Evolutionary conservation across 2,113 vertebrate genomes (phyloP).

Genomic region (Melanerpes aurifrons): DNA sequence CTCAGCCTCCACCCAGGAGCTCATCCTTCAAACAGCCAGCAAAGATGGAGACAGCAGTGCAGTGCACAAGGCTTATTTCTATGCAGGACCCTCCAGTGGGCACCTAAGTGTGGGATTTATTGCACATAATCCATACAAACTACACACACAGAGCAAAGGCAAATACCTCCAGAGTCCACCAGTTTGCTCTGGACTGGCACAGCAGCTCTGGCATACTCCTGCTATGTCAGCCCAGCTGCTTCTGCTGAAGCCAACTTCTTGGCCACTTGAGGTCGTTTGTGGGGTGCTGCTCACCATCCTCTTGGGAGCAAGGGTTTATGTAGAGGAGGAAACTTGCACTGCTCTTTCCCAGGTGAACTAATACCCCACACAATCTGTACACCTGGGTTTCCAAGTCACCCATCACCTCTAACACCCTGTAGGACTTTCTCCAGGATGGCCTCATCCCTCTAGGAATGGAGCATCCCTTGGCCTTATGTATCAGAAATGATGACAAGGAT

Average conservation of each 20-base stretch:
- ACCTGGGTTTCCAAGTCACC: background rate
- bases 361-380: accelerated
- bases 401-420: background rate
- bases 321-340: background rate
- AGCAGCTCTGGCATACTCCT: background rate
- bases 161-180: background rate
- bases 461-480: accelerated
- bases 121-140: background rate
- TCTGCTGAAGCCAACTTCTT: background rate
- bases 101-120: background rate
- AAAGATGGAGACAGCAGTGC: accelerated
- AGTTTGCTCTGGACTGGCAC: background rate
- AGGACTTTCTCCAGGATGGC: background rate
- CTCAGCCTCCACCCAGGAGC: background rate
- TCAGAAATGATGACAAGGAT: background rate
- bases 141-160: background rate
- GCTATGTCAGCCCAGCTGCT: background rate
- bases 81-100: background rate
- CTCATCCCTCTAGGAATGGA: background rate
- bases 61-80: background rate
- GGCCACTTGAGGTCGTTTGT: accelerated
- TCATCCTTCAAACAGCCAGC: background rate
- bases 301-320: background rate
- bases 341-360: background rate
- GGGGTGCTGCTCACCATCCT: background rate